Percentiles rank a stretch among this genome's conserved stretches.
These are phyloP conservation scores for Platycheirus rosarum DNA, from an alignment of 2,888 invertebrate genomes.

Conservation along the genomic window DNA sequence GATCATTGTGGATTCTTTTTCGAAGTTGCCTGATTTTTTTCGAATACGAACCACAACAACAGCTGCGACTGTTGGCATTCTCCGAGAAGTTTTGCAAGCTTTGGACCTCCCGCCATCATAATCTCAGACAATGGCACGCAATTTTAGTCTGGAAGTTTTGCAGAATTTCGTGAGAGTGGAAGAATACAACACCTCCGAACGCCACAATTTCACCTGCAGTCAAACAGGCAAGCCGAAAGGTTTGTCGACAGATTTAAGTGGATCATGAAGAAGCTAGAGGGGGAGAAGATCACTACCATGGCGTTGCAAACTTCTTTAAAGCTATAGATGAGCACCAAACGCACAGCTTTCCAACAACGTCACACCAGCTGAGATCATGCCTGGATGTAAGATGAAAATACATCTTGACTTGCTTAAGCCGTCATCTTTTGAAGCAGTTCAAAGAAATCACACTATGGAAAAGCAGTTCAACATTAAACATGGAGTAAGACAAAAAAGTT, in stretches of 20 bases:
- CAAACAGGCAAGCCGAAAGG: slow-evolving; percentile 75
- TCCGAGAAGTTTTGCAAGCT: too few relatives aligned
- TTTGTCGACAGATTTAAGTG: slow-evolving; percentile 74
- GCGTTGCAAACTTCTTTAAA: neutral
- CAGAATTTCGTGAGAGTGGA: too few relatives aligned
- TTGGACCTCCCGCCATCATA: slow-evolving; percentile 2
- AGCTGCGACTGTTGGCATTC: too few relatives aligned
- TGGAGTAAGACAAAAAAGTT: too few relatives aligned
- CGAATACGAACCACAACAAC: neutral
- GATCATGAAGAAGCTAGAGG: slow-evolving; percentile 10
- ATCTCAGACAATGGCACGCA: slow-evolving; percentile 70
- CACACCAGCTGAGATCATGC: neutral
- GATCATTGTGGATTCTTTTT: slow-evolving; percentile 30
- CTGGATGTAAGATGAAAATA: too few relatives aligned
- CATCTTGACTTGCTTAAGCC: too few relatives aligned
- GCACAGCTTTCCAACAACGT: too few relatives aligned
- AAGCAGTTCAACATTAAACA: too few relatives aligned
- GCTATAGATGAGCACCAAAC: too few relatives aligned
- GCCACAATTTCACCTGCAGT: slow-evolving; percentile 59
- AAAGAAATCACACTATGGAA: too few relatives aligned
- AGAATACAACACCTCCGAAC: slow-evolving; percentile 38
- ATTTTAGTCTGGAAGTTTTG: slow-evolving; percentile 49
- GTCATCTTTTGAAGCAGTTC: too few relatives aligned
- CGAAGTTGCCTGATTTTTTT: slow-evolving; percentile 32
- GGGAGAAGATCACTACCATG: neutral